Evolutionary conservation across 1,140 invertebrate species (phyloP), one percentile per base, ranked within the genome.

Genomic region (Tetragonula clypearis): DNA sequence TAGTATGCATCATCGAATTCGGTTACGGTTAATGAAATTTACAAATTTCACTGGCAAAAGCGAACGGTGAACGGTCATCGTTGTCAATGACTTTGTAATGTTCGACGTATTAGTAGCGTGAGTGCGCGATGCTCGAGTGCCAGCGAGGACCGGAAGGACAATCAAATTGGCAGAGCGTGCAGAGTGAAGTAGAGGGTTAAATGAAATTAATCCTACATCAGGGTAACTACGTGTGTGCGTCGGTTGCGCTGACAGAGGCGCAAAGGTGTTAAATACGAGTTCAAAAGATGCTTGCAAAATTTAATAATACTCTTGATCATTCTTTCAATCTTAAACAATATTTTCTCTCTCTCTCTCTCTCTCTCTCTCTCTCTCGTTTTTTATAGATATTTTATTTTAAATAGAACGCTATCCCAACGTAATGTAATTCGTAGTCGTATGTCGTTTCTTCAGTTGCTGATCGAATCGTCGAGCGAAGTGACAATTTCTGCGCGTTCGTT

Each of bases 131-230:
- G 71, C 58, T 81, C 68, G 78, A 80, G 62, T 69, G 79, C 26
- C 11, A 58, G 78, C 73, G 72, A 30, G 30, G 30, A 79, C 66
- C 78, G 86, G 88, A 85, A 87, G 88, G 86, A 82, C 85, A 89
- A 90, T 90, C 88, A 82, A 84, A 88, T 82, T 90, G 83, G 65
- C 80, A 79, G 74, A 79, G 82, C 66, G 74, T 62, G 79, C 78
- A 77, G 88, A 80, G 88, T 75, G 85, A 68, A 86, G 88, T 58
- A 75, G 65, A 82, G 71, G 79, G 82, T 82, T 87, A 87, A 89
- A 90, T 89, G 89, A 87, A 89, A 90, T 90, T 90, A 90, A 90
- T 90, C 69, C 78, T 87, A 86, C 79, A 87, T 88, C 84, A 69
- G 71, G 21, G 71, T 78, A 17, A 56, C 62, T 66, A 75, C 49